phyloP scores from a whole-genome alignment of 2,888 invertebrate genomes.

The Caenorhabditis sp. region DNA sequence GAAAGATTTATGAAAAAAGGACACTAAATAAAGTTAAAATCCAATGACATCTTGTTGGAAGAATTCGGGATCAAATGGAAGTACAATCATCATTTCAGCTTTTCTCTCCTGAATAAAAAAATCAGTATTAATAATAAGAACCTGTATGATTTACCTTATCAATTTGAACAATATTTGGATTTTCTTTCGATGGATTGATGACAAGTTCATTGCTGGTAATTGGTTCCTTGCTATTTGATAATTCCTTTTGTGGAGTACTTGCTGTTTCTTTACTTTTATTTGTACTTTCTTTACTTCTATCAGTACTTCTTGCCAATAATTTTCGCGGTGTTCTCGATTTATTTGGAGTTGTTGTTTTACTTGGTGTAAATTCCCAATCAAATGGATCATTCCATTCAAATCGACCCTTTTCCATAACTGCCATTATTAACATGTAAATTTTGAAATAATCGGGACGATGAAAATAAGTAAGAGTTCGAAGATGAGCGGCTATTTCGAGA shows the following conservation, averaged over 20 bases:
- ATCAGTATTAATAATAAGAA: slow-evolving; percentile 10
- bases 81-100: slow-evolving; percentile 7
- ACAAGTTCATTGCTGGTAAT: slow-evolving; percentile 13
- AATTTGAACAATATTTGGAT: slow-evolving; percentile 5
- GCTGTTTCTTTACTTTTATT: not conserved
- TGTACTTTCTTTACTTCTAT: not conserved
- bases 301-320: not conserved
- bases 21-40: slow-evolving; percentile 2
- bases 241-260: not conserved
- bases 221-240: not conserved
- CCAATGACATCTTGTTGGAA: slow-evolving; percentile 27
- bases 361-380: slow-evolving; percentile 28
- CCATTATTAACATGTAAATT: slow-evolving; percentile 37
- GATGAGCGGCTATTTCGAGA: slow-evolving; percentile 47
- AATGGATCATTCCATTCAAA: slow-evolving; percentile 42
- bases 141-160: slow-evolving; percentile 7
- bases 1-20: too few relatives aligned
- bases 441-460: slow-evolving; percentile 51
- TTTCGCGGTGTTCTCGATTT: not conserved
- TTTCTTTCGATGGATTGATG: slow-evolving; percentile 1
- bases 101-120: slow-evolving; percentile 8
- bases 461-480: slow-evolving; percentile 51
- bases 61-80: slow-evolving; percentile 33
- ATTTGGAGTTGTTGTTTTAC: not conserved
- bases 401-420: slow-evolving; percentile 47